Evolutionary conservation across 2,797 vertebrate species (phyloP).

Genomic region (Glossophaga mutica): DNA sequence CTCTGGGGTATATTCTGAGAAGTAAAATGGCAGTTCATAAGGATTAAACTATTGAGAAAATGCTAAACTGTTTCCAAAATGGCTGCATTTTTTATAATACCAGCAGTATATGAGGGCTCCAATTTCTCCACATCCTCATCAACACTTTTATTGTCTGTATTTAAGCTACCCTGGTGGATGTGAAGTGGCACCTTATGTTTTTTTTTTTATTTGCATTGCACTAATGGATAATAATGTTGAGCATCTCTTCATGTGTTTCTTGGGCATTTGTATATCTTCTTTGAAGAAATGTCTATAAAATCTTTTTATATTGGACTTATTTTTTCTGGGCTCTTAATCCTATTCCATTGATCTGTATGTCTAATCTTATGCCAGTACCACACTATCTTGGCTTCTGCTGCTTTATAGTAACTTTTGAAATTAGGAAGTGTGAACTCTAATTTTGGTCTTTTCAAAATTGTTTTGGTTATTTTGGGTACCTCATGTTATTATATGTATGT

Average conservation of each 20-base stretch:
- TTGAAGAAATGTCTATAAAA: not conserved
- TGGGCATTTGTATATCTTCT: not conserved
- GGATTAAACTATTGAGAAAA: not conserved
- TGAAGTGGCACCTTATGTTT: not conserved
- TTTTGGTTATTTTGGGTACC: not conserved
- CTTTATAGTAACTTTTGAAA: not conserved
- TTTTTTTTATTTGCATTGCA: not conserved
- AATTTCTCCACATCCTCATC: not conserved
- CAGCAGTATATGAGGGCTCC: not conserved
- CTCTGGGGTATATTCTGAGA: not conserved
- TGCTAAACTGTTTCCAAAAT: not conserved
- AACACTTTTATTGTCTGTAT: not conserved
- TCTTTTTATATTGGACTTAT: not conserved
- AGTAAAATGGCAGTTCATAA: not conserved
- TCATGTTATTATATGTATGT: not conserved
- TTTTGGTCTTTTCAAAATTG: not conserved
- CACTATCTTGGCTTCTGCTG: not conserved
- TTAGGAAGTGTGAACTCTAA: not conserved
- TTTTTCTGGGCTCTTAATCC: conserved; percentile 2
- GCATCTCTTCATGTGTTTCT: not conserved
- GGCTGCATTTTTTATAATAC: not conserved
- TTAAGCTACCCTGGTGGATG: not conserved
- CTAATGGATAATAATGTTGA: not conserved
- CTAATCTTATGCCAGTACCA: not conserved
- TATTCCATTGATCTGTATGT: not conserved